A percentile compares a stretch with the other conserved stretches of the same genome.
phyloP scores from a whole-genome alignment of 2,888 invertebrate species.

The Caenorhabditis zanzibari region DNA sequence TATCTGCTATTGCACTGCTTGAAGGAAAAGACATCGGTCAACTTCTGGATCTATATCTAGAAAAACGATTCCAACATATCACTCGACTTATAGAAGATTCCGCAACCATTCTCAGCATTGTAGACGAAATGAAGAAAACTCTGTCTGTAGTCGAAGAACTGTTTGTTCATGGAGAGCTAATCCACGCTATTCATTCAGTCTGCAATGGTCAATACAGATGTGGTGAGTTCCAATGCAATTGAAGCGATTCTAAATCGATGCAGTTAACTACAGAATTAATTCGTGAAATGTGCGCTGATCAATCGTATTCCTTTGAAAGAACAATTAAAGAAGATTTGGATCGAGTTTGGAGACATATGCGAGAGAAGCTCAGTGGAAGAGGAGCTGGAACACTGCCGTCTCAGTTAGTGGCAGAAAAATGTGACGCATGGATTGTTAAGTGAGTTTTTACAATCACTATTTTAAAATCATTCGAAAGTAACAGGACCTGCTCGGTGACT shows the following conservation, averaged over 20 bases:
- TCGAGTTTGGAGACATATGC: slow-evolving; percentile 60
- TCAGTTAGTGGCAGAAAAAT: slow-evolving; percentile 51
- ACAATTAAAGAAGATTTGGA: slow-evolving; percentile 70
- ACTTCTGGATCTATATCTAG: slow-evolving; percentile 76
- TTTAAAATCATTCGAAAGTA: slow-evolving; percentile 6
- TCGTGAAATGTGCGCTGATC: slow-evolving; percentile 66
- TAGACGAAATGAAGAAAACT: slow-evolving; percentile 71
- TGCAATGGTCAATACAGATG: slow-evolving; percentile 66
- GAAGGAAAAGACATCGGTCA: slow-evolving; percentile 72
- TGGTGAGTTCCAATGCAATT: slow-evolving; percentile 35
- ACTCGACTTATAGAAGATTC: slow-evolving; percentile 63
- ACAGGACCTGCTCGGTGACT: slow-evolving; percentile 73
- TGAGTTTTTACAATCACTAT: background rate
- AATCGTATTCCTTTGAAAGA: slow-evolving; percentile 66
- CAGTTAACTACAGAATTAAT: slow-evolving; percentile 51
- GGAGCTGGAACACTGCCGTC: slow-evolving; percentile 46
- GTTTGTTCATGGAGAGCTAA: slow-evolving; percentile 72
- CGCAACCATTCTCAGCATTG: slow-evolving; percentile 69
- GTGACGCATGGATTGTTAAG: slow-evolving; percentile 61
- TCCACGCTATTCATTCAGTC: slow-evolving; percentile 69
- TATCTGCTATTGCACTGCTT: slow-evolving; percentile 76
- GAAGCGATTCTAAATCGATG: no score
- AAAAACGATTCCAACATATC: slow-evolving; percentile 74
- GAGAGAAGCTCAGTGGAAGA: slow-evolving; percentile 61
- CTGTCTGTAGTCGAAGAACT: slow-evolving; percentile 68